Evolutionary conservation across 1,140 invertebrate genomes (phyloP).

Genomic region (Littorina saxatilis): DNA sequence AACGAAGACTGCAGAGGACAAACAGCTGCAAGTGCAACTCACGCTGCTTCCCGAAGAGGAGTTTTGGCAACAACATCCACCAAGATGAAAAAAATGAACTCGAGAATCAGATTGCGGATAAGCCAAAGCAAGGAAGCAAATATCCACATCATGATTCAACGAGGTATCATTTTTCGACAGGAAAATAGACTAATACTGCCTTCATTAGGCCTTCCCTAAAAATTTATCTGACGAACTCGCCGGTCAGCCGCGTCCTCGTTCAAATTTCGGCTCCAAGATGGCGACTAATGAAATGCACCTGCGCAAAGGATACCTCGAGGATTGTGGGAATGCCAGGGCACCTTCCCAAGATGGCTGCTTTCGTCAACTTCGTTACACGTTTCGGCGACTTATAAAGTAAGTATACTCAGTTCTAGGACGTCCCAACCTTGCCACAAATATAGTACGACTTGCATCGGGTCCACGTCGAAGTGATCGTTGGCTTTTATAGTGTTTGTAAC

Average conservation of each 20-base stretch:
- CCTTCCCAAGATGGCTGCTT: slow-evolving; percentile 69
- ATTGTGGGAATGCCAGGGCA: slow-evolving; percentile 26
- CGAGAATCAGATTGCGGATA: slow-evolving; percentile 53
- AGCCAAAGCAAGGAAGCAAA: slow-evolving; percentile 45
- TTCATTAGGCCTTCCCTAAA: not conserved
- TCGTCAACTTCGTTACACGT: slow-evolving; percentile 46
- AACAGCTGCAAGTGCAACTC: too few species aligned
- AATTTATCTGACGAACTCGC: not conserved
- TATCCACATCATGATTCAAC: slow-evolving; percentile 57
- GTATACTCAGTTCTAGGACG: not conserved
- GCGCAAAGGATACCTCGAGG: slow-evolving; percentile 35
- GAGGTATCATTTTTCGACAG: slow-evolving; percentile 5
- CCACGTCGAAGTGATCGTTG: too few species aligned
- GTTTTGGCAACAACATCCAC: slow-evolving; percentile 65
- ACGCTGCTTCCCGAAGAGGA: slow-evolving; percentile 62
- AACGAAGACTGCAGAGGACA: too few species aligned
- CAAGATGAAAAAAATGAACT: slow-evolving; percentile 66
- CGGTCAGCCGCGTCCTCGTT: slow-evolving; percentile 27
- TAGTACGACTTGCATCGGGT: too few species aligned
- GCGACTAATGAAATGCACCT: slow-evolving; percentile 59
- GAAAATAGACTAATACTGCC: not conserved
- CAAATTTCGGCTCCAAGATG: slow-evolving; percentile 65
- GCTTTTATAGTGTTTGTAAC: too few species aligned
- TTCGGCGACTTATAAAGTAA: slow-evolving; percentile 52
- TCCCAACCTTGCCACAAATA: not conserved